Evolutionary conservation across 1,140 invertebrate genomes (phyloP).

Genomic region (Drosophila nigrodunni): DNA sequence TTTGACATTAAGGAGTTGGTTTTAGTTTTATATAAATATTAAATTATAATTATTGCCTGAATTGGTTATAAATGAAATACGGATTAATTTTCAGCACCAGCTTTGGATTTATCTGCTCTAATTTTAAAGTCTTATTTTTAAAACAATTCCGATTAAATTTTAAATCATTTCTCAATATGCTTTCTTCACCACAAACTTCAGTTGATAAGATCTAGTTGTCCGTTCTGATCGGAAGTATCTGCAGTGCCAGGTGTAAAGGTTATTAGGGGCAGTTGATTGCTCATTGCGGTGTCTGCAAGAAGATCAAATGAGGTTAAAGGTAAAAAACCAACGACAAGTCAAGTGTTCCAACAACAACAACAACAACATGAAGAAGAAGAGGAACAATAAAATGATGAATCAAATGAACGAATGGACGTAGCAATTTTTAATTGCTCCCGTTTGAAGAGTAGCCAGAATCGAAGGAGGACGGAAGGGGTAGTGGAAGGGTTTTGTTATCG

Average conservation of each 20-base stretch:
- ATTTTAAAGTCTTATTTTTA: too few relatives aligned
- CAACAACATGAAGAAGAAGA: constrained; percentile 1
- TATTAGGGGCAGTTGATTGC: not conserved
- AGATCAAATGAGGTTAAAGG: constrained; percentile 5
- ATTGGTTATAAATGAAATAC: too few relatives aligned
- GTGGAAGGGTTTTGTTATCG: constrained; percentile 18
- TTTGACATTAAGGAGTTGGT: too few relatives aligned
- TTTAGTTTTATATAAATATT: too few relatives aligned
- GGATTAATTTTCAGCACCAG: too few relatives aligned
- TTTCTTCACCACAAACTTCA: too few relatives aligned
- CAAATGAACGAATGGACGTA: constrained; percentile 34
- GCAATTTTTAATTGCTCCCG: constrained; percentile 61
- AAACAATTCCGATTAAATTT: too few relatives aligned
- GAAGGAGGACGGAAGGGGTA: constrained; percentile 22
- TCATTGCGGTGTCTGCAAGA: not conserved
- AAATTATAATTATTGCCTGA: too few relatives aligned
- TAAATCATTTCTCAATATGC: too few relatives aligned
- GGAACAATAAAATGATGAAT: constrained; percentile 5
- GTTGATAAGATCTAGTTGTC: too few relatives aligned
- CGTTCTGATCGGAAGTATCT: too few relatives aligned
- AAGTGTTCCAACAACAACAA: constrained; percentile 32
- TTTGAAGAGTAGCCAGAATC: constrained; percentile 47
- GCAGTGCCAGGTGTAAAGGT: not conserved
- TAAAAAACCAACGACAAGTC: constrained; percentile 24
- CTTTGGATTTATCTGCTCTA: too few relatives aligned